These are phyloP conservation scores for Brachionichthys hirsutus DNA, from an alignment of 2,113 vertebrate genomes.

Conservation along the genomic window DNA sequence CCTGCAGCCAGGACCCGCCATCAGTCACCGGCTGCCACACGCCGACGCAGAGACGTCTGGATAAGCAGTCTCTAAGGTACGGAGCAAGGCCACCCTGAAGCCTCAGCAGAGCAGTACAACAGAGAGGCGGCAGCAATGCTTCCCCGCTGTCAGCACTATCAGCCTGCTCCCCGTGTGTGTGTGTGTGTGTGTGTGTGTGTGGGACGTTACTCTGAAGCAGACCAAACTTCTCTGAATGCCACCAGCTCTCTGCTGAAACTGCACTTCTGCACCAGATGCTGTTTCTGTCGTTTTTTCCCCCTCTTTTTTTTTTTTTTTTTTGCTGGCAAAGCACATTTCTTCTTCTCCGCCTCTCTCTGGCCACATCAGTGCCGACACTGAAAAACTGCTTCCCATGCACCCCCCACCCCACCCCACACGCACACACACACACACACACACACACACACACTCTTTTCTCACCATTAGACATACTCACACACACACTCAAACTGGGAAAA, in stretches of 20 bases:
- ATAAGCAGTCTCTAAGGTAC: constrained; percentile 74
- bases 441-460: constrained; percentile 20
- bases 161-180: constrained; percentile 41
- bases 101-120: constrained; percentile 39
- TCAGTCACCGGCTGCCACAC: constrained; percentile 62
- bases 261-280: constrained; percentile 71
- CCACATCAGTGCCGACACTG: constrained; percentile 61
- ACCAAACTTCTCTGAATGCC: constrained; percentile 71
- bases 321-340: constrained; percentile 71
- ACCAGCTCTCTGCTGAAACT: constrained; percentile 76
- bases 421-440: constrained; percentile 2
- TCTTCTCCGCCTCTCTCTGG: constrained; percentile 45
- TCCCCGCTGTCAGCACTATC: constrained; percentile 72
- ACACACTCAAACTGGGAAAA: not conserved
- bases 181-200: constrained; percentile 21
- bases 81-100: constrained; percentile 60
- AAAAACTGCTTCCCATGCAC: constrained; percentile 49
- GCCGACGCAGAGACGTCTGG: constrained; percentile 53
- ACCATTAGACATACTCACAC: constrained; percentile 23
- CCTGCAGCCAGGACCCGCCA: constrained; percentile 68
- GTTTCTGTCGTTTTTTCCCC: constrained; percentile 3
- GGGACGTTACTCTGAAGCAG: constrained; percentile 63
- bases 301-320: constrained; percentile 23
- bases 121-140: constrained; percentile 52
- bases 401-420: constrained; percentile 11